A percentile compares a stretch with the other conserved stretches of the same genome.
phyloP scores from a whole-genome alignment of 2,888 invertebrate species.

The Patella caerulea region DNA sequence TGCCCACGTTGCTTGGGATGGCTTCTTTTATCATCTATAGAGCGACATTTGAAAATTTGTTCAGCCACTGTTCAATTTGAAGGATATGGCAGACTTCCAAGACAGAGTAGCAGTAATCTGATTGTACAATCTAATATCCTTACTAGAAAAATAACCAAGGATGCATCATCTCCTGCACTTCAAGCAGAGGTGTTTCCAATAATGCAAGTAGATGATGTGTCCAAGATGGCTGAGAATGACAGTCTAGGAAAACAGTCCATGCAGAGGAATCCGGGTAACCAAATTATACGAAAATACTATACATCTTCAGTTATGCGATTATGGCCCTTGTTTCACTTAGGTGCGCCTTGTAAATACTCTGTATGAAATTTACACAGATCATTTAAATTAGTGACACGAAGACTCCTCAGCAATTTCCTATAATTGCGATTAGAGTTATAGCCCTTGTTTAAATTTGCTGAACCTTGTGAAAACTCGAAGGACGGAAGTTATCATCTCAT shows the following conservation, averaged over 20 bases:
- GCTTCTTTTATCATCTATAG: conserved; percentile 19
- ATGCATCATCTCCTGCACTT: too few species aligned
- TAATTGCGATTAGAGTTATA: too few species aligned
- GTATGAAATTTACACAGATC: too few species aligned
- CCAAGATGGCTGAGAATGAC: not conserved
- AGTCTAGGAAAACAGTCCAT: not conserved
- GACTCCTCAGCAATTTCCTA: too few species aligned
- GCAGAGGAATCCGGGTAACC: not conserved
- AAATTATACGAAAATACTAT: not conserved
- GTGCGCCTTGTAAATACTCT: too few species aligned
- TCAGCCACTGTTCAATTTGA: not conserved
- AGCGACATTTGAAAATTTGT: conserved; percentile 26
- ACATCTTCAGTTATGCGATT: not conserved
- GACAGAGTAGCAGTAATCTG: conserved; percentile 13
- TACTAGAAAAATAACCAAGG: conserved; percentile 7
- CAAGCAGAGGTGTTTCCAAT: not conserved
- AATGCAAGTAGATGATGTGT: not conserved
- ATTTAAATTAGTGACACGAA: too few species aligned
- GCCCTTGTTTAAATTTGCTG: too few species aligned
- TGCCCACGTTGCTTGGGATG: conserved; percentile 37
- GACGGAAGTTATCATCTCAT: too few species aligned
- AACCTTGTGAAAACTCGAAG: too few species aligned
- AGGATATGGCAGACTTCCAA: not conserved
- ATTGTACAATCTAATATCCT: conserved; percentile 34
- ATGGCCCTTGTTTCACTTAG: not conserved